These are phyloP conservation scores for Ectropis grisescens DNA, from an alignment of 1,140 invertebrate species.

Conservation along the genomic window DNA sequence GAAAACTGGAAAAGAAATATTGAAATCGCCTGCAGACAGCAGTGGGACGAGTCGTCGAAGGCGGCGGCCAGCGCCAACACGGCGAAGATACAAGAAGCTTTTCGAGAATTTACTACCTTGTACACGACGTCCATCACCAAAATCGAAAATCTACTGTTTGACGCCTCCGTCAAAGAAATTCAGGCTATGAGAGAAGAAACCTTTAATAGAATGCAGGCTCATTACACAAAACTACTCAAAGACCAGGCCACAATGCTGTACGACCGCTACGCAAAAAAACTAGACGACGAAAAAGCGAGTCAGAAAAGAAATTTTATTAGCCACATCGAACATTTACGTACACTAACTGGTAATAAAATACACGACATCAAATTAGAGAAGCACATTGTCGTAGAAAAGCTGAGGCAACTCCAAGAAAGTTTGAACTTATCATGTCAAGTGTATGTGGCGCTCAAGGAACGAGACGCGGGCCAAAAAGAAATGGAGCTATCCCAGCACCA, in stretches of 20 bases:
- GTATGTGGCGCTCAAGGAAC: slow-evolving; percentile 51
- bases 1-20: slow-evolving; percentile 31
- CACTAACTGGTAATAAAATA: slow-evolving; percentile 19
- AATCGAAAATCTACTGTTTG: slow-evolving; percentile 32
- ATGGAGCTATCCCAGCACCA: slow-evolving; percentile 23
- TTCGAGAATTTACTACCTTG: slow-evolving; percentile 33
- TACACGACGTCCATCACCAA: slow-evolving; percentile 35
- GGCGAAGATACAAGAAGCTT: slow-evolving; percentile 30
- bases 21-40: slow-evolving; percentile 14
- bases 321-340: slow-evolving; percentile 22
- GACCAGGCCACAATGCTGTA: slow-evolving; percentile 38
- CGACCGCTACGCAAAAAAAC: slow-evolving; percentile 27
- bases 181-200: slow-evolving; percentile 24
- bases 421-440: slow-evolving; percentile 54
- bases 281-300: slow-evolving; percentile 26
- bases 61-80: slow-evolving; percentile 30
- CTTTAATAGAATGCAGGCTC: slow-evolving; percentile 24
- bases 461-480: slow-evolving; percentile 33
- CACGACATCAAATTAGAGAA: slow-evolving; percentile 53
- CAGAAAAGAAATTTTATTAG: slow-evolving; percentile 32
- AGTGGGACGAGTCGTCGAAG: slow-evolving; percentile 23
- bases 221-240: slow-evolving; percentile 25
- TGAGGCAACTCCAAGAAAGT: slow-evolving; percentile 35
- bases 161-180: slow-evolving; percentile 32
- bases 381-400: slow-evolving; percentile 39